These are phyloP conservation scores for Empidonax traillii DNA, from an alignment of 2,113 vertebrate genomes.

Conservation along the genomic window DNA sequence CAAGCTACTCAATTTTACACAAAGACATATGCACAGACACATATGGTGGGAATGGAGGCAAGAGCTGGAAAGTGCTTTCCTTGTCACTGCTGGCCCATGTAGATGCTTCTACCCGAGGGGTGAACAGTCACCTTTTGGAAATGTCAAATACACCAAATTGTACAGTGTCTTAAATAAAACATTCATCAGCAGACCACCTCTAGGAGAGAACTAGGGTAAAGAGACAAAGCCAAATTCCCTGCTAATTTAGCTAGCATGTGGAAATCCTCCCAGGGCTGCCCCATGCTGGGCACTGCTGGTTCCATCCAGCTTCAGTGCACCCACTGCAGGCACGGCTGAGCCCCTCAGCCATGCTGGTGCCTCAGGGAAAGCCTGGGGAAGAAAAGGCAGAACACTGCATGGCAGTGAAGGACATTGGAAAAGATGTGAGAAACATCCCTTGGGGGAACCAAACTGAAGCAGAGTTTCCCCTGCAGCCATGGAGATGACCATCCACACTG, in stretches of 20 bases:
- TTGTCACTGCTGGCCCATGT: background rate
- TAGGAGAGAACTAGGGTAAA: background rate
- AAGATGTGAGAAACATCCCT: background rate
- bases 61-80: background rate
- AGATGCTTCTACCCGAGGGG: background rate
- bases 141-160: background rate
- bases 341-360: background rate
- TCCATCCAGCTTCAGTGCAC: background rate
- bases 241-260: background rate
- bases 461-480: background rate
- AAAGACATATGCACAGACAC: background rate
- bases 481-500: background rate
- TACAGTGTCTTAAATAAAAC: background rate
- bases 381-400: background rate
- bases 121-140: background rate
- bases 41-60: background rate
- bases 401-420: background rate
- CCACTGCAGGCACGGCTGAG: background rate
- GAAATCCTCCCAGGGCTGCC: background rate
- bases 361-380: accelerated
- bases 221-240: background rate
- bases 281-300: background rate
- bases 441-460: background rate
- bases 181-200: background rate
- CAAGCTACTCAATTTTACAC: background rate